phyloP scores from a whole-genome alignment of 2,888 invertebrate species.

The Chaetoderma sp. region DNA sequence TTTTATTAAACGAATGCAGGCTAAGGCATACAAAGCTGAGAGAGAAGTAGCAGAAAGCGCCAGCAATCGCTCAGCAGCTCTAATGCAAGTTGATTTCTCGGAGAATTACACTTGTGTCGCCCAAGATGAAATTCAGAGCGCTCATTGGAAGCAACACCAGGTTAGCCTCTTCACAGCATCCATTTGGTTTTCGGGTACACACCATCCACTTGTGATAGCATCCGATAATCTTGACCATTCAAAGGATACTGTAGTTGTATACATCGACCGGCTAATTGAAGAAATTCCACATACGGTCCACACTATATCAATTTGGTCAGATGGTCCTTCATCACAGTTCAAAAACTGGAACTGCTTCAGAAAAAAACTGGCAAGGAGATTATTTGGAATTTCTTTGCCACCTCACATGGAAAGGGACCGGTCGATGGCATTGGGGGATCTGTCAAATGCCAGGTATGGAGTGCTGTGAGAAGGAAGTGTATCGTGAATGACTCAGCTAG shows the following conservation, averaged over 20 bases:
- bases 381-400: conserved; percentile 22
- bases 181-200: not conserved
- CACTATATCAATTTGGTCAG: conserved; percentile 15
- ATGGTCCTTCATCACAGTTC: conserved; percentile 19
- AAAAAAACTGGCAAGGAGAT: not conserved
- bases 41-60: not conserved
- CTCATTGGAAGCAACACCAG: conserved; percentile 22
- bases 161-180: conserved; percentile 12
- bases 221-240: conserved; percentile 9
- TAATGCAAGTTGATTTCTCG: conserved; percentile 24
- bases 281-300: conserved; percentile 4
- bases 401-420: conserved; percentile 21
- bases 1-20: conserved; percentile 21
- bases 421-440: conserved; percentile 20
- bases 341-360: conserved; percentile 1
- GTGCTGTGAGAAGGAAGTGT: not conserved
- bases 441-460: conserved; percentile 2
- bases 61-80: not conserved
- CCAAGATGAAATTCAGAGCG: conserved; percentile 26
- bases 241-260: conserved; percentile 10
- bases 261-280: not conserved
- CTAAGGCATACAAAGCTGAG: conserved; percentile 2
- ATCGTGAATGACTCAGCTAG: not conserved
- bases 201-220: conserved; percentile 11
- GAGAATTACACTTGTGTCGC: conserved; percentile 13